phyloP scores from a whole-genome alignment of 2,888 invertebrate species.

The Dynastes maya region DNA sequence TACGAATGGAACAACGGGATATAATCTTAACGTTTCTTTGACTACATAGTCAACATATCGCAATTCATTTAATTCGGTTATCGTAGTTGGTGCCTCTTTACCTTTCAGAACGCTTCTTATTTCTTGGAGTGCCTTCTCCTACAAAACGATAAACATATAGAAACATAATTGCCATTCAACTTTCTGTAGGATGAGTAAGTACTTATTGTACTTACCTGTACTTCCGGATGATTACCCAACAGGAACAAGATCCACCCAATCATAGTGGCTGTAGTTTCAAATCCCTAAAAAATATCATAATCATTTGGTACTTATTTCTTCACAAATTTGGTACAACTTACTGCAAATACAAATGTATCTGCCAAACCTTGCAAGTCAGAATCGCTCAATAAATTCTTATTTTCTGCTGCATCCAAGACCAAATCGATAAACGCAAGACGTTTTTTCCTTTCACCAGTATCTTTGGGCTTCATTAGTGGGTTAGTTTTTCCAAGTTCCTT shows the following conservation, averaged over 20 bases:
- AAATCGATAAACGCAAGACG: slow-evolving; percentile 37
- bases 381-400: slow-evolving; percentile 21
- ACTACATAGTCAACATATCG: slow-evolving; percentile 64
- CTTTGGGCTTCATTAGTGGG: not conserved
- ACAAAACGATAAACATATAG: slow-evolving; percentile 24
- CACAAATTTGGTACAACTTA: not conserved
- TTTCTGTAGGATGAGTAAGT: not conserved
- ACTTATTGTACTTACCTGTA: slow-evolving; percentile 34
- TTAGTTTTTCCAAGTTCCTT: not conserved
- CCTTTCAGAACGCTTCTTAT: slow-evolving; percentile 60
- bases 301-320: not conserved
- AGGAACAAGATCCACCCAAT: slow-evolving; percentile 61
- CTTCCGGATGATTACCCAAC: slow-evolving; percentile 54
- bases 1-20: slow-evolving; percentile 34
- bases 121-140: slow-evolving; percentile 66
- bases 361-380: slow-evolving; percentile 24
- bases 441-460: slow-evolving; percentile 46
- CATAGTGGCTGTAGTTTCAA: slow-evolving; percentile 62
- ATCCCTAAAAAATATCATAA: slow-evolving; percentile 56
- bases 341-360: slow-evolving; percentile 36
- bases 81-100: slow-evolving; percentile 46
- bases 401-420: slow-evolving; percentile 24
- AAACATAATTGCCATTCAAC: not conserved
- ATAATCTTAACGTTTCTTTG: slow-evolving; percentile 55
- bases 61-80: slow-evolving; percentile 61